phyloP scores from a whole-genome alignment of 2,888 invertebrate genomes.

The Drosophila incognita region DNA sequence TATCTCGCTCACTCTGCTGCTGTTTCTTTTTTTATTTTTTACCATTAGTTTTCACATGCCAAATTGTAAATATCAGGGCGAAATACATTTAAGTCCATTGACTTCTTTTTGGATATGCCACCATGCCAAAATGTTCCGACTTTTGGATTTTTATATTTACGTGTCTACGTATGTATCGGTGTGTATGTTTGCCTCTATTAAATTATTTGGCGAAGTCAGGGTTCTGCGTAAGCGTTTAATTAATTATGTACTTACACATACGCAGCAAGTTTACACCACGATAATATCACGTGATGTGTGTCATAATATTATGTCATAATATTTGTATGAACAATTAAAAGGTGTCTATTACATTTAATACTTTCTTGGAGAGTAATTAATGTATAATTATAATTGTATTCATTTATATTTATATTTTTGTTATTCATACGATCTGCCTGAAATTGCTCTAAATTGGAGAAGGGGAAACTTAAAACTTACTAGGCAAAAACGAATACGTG shows the following conservation, averaged over 20 bases:
- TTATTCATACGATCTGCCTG: neutral
- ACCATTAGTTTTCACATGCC: conserved; percentile 21
- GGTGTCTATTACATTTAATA: neutral
- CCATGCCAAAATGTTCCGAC: conserved; percentile 19
- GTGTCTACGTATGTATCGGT: neutral
- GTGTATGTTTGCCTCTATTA: neutral
- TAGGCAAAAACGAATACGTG: neutral
- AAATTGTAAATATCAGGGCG: conserved; percentile 31
- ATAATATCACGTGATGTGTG: conserved; percentile 18
- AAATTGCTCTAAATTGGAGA: neutral
- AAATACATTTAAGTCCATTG: conserved; percentile 50
- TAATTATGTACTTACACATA: conserved; percentile 12
- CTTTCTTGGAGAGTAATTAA: neutral
- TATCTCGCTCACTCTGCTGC: conserved; percentile 1
- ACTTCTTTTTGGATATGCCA: conserved; percentile 33
- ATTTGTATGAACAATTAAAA: neutral
- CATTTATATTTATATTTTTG: too few relatives aligned
- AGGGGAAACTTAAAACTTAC: neutral
- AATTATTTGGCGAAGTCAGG: conserved; percentile 2
- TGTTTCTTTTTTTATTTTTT: conserved; percentile 2
- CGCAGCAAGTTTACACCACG: conserved; percentile 11
- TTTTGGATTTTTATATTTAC: neutral
- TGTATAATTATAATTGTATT: neutral
- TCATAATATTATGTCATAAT: conserved; percentile 6
- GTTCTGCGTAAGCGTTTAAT: conserved; percentile 7